phyloP scores from a whole-genome alignment of 2,888 invertebrate genomes.

The Sussaba pulchella region DNA sequence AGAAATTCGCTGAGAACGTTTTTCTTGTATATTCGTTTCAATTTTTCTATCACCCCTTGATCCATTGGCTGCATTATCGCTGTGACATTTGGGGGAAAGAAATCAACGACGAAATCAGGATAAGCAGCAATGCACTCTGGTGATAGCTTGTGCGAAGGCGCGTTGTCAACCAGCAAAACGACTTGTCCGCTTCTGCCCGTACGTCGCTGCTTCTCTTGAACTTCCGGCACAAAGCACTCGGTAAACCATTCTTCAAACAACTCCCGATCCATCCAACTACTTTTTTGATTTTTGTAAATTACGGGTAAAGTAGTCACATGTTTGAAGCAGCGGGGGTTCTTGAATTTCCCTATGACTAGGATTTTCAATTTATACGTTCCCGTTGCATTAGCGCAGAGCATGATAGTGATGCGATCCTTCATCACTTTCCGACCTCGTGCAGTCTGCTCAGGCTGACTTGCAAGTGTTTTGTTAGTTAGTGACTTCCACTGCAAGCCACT shows the following conservation, averaged over 20 bases:
- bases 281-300: conserved; percentile 60
- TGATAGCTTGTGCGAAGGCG: conserved; percentile 21
- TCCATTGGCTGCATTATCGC: conserved; percentile 34
- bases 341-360: conserved; percentile 63
- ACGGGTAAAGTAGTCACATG: conserved; percentile 62
- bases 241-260: conserved; percentile 62
- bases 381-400: conserved; percentile 70
- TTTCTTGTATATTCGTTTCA: conserved; percentile 28
- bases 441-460: conserved; percentile 58
- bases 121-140: conserved; percentile 6
- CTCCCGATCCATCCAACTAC: conserved; percentile 69
- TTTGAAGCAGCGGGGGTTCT: conserved; percentile 71
- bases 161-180: conserved; percentile 25
- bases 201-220: conserved; percentile 11
- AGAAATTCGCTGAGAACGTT: conserved; percentile 10
- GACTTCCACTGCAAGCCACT: conserved; percentile 66
- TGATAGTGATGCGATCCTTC: conserved; percentile 69
- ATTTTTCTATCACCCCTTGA: conserved; percentile 28
- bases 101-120: conserved; percentile 8
- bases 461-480: conserved; percentile 64
- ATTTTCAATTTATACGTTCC: conserved; percentile 69
- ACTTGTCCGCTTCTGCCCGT: conserved; percentile 7
- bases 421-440: conserved; percentile 69
- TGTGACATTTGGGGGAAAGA: conserved; percentile 21
- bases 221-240: conserved; percentile 21